These are phyloP conservation scores for Petrocephalus microphthalmus DNA, from an alignment of 2,113 vertebrate species.

Conservation along the genomic window DNA sequence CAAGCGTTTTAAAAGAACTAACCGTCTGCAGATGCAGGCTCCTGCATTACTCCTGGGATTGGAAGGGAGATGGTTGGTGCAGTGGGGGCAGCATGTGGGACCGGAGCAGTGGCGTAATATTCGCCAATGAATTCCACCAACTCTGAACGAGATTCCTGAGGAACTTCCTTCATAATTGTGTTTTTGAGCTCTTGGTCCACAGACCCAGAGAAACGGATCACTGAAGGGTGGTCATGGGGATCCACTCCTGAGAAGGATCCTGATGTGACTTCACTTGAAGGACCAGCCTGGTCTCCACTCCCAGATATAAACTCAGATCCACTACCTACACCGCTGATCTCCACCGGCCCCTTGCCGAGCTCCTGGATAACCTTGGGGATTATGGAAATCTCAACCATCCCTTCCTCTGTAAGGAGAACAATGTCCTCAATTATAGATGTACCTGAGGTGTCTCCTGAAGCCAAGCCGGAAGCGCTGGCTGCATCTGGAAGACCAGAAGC, in stretches of 20 bases:
- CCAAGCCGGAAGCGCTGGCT: slow-evolving; percentile 53
- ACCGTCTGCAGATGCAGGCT: slow-evolving; percentile 45
- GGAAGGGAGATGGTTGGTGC: slow-evolving; percentile 28
- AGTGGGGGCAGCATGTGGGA: slow-evolving; percentile 30
- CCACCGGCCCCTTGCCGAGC: slow-evolving; percentile 55
- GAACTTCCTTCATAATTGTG: slow-evolving; percentile 25
- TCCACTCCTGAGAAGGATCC: slow-evolving; percentile 47
- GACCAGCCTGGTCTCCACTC: slow-evolving; percentile 43
- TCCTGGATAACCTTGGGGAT: slow-evolving; percentile 55
- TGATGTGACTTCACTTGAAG: slow-evolving; percentile 24
- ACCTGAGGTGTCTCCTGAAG: slow-evolving; percentile 47
- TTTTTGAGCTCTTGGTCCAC: slow-evolving; percentile 47
- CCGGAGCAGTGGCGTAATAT: slow-evolving; percentile 10
- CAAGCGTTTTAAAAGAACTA: slow-evolving; percentile 20
- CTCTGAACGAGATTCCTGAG: slow-evolving; percentile 49
- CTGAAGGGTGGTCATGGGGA: slow-evolving; percentile 45
- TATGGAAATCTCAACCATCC: slow-evolving; percentile 55
- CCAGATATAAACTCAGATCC: slow-evolving; percentile 43
- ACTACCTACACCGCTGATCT: slow-evolving; percentile 47
- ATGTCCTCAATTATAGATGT: slow-evolving; percentile 55
- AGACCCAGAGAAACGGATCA: slow-evolving; percentile 41
- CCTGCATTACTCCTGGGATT: slow-evolving; percentile 31
- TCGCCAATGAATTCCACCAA: slow-evolving; percentile 37
- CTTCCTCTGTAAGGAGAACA: slow-evolving; percentile 59
- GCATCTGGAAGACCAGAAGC: slow-evolving; percentile 44